A percentile compares a stretch with the other conserved stretches of the same genome.
Evolutionary conservation across 2,888 invertebrate species (phyloP).

Genomic region (Phyto melanocephala): DNA sequence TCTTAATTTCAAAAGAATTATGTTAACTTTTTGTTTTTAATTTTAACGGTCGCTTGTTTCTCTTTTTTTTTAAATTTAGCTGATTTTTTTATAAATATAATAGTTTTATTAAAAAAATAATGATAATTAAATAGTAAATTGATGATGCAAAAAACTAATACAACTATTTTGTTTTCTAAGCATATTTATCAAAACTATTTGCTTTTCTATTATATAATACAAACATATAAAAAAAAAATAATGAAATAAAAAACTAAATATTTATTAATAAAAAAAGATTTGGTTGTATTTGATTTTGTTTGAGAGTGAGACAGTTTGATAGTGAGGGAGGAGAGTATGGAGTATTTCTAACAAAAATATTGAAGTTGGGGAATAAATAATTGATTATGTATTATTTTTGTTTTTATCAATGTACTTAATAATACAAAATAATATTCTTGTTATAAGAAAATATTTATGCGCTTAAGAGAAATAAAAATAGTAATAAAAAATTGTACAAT

Average conservation of each 20-base stretch:
- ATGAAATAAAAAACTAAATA: constrained; percentile 17
- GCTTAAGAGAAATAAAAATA: not conserved
- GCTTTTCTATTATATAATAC: constrained; percentile 51
- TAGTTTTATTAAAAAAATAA: constrained; percentile 39
- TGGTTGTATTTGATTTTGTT: not conserved
- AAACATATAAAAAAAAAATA: constrained; percentile 52
- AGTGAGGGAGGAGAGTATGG: not conserved
- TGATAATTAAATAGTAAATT: constrained; percentile 27
- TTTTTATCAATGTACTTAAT: constrained; percentile 39
- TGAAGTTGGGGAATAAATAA: constrained; percentile 33
- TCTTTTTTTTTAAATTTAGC: not conserved
- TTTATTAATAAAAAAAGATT: constrained; percentile 23
- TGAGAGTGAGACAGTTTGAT: not conserved
- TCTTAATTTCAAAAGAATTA: constrained; percentile 18
- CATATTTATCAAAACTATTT: constrained; percentile 54
- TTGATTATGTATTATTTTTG: not conserved
- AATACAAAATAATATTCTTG: constrained; percentile 22
- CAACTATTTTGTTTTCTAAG: constrained; percentile 45
- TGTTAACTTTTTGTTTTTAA: constrained; percentile 23
- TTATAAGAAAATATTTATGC: not conserved
- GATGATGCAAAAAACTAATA: constrained; percentile 53
- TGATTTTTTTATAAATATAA: constrained; percentile 51
- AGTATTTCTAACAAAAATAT: constrained; percentile 10
- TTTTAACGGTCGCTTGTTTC: constrained; percentile 9
- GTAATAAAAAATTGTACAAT: constrained; percentile 39